phyloP scores from a whole-genome alignment of 2,888 invertebrate genomes.

The Diploptera punctata region DNA sequence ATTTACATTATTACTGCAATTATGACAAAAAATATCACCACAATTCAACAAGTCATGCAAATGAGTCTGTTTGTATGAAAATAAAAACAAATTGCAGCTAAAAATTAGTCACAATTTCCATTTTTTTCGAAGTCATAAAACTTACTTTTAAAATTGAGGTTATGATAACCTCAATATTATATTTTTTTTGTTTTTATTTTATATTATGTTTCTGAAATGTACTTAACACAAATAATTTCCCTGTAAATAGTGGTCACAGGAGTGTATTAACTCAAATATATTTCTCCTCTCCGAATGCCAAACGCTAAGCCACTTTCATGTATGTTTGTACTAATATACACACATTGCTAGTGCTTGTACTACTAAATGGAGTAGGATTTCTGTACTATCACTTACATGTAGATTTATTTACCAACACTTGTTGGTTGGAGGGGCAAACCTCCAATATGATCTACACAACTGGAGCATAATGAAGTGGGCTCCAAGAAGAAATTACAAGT shows the following conservation, averaged over 20 bases:
- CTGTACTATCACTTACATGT: not conserved
- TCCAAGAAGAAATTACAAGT: not conserved
- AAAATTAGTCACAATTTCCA: slow-evolving; percentile 27
- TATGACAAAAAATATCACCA: slow-evolving; percentile 26
- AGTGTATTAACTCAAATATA: not conserved
- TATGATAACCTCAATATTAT: slow-evolving; percentile 23
- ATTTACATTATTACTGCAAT: slow-evolving; percentile 24
- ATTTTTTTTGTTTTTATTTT: slow-evolving; percentile 10
- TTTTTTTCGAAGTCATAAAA: slow-evolving; percentile 13
- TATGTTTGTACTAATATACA: slow-evolving; percentile 32
- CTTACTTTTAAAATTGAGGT: slow-evolving; percentile 22
- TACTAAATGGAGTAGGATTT: slow-evolving; percentile 6
- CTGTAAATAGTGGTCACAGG: not conserved
- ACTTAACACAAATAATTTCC: slow-evolving; percentile 17
- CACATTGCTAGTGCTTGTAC: slow-evolving; percentile 16
- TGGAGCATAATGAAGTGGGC: slow-evolving; percentile 4
- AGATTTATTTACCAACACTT: not conserved
- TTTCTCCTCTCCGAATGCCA: not conserved
- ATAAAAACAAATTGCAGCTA: slow-evolving; percentile 27
- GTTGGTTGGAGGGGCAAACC: not conserved
- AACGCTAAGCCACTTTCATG: not conserved
- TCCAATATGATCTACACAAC: not conserved
- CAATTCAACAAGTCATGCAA: slow-evolving; percentile 21
- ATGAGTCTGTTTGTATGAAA: slow-evolving; percentile 22
- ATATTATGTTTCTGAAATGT: not conserved